Percentiles rank a stretch among this genome's conserved stretches.
phyloP scores from a whole-genome alignment of 2,797 vertebrate genomes.

The Perodicticus potto region DNA sequence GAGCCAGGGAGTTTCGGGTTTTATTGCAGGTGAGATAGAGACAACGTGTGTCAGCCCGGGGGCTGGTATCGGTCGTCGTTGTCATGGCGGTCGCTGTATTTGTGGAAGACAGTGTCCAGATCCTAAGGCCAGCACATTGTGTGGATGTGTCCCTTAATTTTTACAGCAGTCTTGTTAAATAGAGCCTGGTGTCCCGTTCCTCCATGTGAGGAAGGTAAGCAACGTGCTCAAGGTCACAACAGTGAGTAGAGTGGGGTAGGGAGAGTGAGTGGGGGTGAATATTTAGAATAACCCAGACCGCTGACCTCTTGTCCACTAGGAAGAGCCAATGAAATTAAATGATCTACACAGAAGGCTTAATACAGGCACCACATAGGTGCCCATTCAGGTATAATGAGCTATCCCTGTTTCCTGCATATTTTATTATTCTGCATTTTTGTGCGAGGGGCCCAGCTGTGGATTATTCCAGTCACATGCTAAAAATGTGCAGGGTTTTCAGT shows the following conservation, averaged over 20 bases:
- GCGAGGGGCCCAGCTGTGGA: slow-evolving; percentile 9
- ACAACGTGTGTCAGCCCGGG: neutral
- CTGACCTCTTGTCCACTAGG: neutral
- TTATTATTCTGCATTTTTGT: neutral
- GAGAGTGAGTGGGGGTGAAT: neutral
- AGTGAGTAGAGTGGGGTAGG: no score
- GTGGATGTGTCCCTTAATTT: neutral
- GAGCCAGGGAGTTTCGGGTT: neutral
- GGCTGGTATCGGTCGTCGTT: neutral
- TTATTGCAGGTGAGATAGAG: neutral
- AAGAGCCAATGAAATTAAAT: neutral
- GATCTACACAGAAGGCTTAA: neutral
- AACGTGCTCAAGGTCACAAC: neutral
- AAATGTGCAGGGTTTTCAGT: slow-evolving; percentile 76
- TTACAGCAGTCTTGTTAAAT: neutral
- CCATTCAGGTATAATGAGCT: neutral
- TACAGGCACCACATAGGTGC: neutral
- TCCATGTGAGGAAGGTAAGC: neutral
- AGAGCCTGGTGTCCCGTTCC: neutral
- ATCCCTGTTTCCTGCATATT: neutral
- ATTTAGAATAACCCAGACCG: neutral
- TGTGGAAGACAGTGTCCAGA: neutral
- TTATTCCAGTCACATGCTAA: slow-evolving; percentile 59
- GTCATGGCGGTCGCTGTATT: neutral
- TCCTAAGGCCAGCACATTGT: neutral